Conservation (phyloP, 1,140 invertebrate species). For the Hyles vespertilio region DNA sequence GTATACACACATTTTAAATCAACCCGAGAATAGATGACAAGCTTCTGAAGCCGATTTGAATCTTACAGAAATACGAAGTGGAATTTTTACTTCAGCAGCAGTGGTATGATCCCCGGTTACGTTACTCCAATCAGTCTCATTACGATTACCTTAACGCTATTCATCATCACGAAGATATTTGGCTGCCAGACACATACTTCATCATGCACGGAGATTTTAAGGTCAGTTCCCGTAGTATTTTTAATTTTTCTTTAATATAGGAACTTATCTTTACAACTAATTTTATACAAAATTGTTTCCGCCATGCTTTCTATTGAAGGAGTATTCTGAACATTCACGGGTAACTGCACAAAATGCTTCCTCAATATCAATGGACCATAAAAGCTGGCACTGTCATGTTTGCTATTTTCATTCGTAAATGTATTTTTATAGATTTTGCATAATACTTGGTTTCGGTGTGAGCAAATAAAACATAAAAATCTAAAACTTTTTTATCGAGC, state of each 20-base stretch:
- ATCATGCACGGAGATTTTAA: constrained; percentile 97
- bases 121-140: constrained; percentile 89
- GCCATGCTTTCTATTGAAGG: constrained; percentile 38
- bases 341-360: constrained; percentile 32
- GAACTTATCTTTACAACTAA: constrained; percentile 20
- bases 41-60: no score
- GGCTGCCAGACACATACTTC: constrained; percentile 95
- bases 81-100: constrained; percentile 94
- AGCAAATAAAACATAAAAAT: neutral
- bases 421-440: constrained; percentile 4
- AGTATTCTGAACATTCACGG: constrained; percentile 39
- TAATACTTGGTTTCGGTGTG: no score
- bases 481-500: neutral
- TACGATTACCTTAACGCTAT: constrained; percentile 93
- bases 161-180: constrained; percentile 91
- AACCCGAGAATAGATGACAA: no score
- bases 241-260: constrained; percentile 1
- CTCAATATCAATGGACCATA: constrained; percentile 23
- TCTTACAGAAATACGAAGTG: constrained; percentile 93
- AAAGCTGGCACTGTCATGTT: constrained; percentile 25
- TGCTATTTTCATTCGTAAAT: constrained; percentile 10
- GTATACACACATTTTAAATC: no score
- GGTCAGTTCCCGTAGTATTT: constrained; percentile 34
- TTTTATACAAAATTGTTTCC: constrained; percentile 34
- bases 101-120: constrained; percentile 91